A percentile compares a stretch with the other conserved stretches of the same genome.
phyloP scores from a whole-genome alignment of 2,888 invertebrate genomes.

The Spatulosminthurus flaviceps region DNA sequence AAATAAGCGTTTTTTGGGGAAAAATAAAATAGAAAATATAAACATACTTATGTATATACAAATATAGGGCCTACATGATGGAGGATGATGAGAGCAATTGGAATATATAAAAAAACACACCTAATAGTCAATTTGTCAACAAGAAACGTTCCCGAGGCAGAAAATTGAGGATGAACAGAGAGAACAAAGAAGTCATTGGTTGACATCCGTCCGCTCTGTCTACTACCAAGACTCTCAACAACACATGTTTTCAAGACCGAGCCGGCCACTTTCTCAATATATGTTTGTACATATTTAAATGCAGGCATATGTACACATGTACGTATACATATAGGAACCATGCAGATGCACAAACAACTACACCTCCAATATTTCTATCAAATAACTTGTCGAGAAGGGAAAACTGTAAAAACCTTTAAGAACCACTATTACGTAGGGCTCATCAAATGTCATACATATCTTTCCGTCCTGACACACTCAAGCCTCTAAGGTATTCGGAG shows the following conservation, averaged over 20 bases:
- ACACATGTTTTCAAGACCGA: conserved; percentile 39
- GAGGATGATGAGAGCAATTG: not conserved
- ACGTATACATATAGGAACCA: not conserved
- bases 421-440: not conserved
- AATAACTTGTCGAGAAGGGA: not conserved
- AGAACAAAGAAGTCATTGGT: conserved; percentile 43
- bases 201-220: conserved; percentile 48
- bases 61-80: conserved; percentile 7
- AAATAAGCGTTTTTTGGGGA: too few relatives aligned
- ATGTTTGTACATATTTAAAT: not conserved
- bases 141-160: conserved; percentile 44
- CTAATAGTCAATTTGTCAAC: conserved; percentile 44
- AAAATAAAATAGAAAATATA: too few relatives aligned
- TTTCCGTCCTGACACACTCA: conserved; percentile 12
- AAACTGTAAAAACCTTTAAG: not conserved
- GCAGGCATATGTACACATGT: not conserved
- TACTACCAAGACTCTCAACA: conserved; percentile 31
- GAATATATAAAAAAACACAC: conserved; percentile 23
- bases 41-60: too few relatives aligned
- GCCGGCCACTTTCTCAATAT: conserved; percentile 17
- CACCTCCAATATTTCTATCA: not conserved
- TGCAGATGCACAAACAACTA: too few relatives aligned
- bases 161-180: conserved; percentile 43
- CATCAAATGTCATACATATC: conserved; percentile 15
- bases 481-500: not conserved